These are phyloP conservation scores for Lamellibrachia columna DNA, from an alignment of 2,888 invertebrate genomes.

Conservation along the genomic window DNA sequence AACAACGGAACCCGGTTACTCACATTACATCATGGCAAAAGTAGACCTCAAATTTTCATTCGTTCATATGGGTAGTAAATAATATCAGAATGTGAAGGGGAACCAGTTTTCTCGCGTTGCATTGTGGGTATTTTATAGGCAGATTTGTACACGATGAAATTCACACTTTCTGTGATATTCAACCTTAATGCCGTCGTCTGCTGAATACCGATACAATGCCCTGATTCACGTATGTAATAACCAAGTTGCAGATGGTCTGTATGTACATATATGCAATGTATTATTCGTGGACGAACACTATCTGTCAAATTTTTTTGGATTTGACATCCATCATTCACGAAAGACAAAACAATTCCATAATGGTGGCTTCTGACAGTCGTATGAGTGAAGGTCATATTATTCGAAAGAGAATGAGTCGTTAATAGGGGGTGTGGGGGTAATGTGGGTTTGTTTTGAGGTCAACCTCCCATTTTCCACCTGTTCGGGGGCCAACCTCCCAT, in stretches of 20 bases:
- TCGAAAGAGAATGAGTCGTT: no score
- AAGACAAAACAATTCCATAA: not conserved
- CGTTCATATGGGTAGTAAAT: not conserved
- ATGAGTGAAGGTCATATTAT: no score
- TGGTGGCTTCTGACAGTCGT: no score
- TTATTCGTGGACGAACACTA: not conserved
- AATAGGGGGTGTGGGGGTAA: no score
- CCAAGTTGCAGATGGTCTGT: no score
- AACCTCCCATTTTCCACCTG: no score
- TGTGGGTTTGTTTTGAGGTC: no score
- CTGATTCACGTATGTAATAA: no score
- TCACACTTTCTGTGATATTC: not conserved
- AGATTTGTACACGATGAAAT: not conserved
- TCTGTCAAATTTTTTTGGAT: not conserved
- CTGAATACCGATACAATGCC: no score
- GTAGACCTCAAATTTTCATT: not conserved
- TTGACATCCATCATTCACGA: not conserved
- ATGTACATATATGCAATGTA: not conserved
- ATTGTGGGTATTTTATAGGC: not conserved
- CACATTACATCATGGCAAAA: not conserved
- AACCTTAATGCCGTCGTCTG: no score
- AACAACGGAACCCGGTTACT: no score
- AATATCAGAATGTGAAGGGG: not conserved
- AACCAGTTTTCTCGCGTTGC: not conserved
- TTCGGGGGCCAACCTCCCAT: no score